Percentiles rank a stretch among this genome's conserved stretches.
Conservation (phyloP, 2,888 invertebrate species). For the Branchellion lobata region DNA sequence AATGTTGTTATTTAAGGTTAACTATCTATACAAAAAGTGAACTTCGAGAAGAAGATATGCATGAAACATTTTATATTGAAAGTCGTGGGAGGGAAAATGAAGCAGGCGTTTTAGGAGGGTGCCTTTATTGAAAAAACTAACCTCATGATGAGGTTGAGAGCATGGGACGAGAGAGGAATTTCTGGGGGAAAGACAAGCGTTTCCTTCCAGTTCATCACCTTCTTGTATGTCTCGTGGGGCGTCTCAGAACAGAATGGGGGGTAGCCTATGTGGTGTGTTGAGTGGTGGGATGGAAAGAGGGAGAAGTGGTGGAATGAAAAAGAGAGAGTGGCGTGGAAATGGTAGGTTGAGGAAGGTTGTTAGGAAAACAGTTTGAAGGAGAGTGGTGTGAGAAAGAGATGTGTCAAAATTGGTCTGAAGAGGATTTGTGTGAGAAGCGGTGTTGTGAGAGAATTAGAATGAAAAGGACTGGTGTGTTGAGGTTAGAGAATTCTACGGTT, state of each 20-base stretch:
- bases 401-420: neutral
- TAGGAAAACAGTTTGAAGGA: neutral
- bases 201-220: conserved; percentile 97
- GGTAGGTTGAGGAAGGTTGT: neutral
- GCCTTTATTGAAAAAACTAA: too few relatives aligned
- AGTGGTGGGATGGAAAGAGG: neutral
- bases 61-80: too few relatives aligned
- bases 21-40: too few relatives aligned
- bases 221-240: conserved; percentile 90
- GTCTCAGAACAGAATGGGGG: conserved; percentile 99
- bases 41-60: too few relatives aligned
- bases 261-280: conserved; percentile 70
- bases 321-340: neutral
- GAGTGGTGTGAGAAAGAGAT: neutral
- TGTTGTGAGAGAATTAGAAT: too few relatives aligned
- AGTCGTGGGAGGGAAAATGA: too few relatives aligned
- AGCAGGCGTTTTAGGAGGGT: too few relatives aligned
- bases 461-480: too few relatives aligned
- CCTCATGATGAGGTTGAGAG: conserved; percentile 80
- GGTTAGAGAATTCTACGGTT: too few relatives aligned
- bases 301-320: neutral
- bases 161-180: conserved; percentile 97
- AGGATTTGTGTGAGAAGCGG: neutral
- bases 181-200: conserved; percentile 97
- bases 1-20: too few relatives aligned